Evolutionary conservation across 2,797 vertebrate genomes (phyloP).

Genomic region (Oreochromis mossambicus): DNA sequence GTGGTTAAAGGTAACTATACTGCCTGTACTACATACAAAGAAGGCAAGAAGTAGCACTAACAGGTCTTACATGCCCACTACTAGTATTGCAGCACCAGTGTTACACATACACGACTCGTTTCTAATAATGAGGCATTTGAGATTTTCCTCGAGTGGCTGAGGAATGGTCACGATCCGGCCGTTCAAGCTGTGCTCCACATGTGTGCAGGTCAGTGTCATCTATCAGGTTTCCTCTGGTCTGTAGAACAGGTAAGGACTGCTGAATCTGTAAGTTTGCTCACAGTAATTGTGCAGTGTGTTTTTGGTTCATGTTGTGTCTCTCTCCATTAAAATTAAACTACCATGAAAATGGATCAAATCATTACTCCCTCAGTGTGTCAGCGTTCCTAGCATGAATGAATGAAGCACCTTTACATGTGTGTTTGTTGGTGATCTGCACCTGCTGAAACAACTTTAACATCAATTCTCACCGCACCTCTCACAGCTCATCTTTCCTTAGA

Average conservation of each 20-base stretch:
- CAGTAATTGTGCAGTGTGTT: neutral
- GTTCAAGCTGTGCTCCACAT: neutral
- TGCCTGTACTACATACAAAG: no score
- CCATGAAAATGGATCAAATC: neutral
- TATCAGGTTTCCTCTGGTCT: neutral
- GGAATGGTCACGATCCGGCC: neutral
- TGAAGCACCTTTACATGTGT: neutral
- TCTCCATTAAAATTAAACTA: no score
- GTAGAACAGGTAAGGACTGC: neutral
- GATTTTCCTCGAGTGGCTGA: neutral
- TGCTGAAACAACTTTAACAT: neutral
- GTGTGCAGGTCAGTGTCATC: neutral
- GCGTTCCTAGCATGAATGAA: neutral
- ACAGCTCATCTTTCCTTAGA: accelerated
- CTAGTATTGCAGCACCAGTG: no score
- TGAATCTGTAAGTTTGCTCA: neutral
- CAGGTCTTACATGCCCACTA: no score
- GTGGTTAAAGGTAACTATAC: no score
- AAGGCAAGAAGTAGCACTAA: no score
- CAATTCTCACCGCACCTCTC: neutral
- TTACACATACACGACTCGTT: neutral
- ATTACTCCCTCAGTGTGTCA: neutral
- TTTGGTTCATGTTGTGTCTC: neutral
- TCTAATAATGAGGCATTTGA: neutral
- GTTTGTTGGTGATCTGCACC: neutral